These are phyloP conservation scores for Callocephalon fimbriatum DNA, from an alignment of 2,113 vertebrate genomes.

Conservation along the genomic window DNA sequence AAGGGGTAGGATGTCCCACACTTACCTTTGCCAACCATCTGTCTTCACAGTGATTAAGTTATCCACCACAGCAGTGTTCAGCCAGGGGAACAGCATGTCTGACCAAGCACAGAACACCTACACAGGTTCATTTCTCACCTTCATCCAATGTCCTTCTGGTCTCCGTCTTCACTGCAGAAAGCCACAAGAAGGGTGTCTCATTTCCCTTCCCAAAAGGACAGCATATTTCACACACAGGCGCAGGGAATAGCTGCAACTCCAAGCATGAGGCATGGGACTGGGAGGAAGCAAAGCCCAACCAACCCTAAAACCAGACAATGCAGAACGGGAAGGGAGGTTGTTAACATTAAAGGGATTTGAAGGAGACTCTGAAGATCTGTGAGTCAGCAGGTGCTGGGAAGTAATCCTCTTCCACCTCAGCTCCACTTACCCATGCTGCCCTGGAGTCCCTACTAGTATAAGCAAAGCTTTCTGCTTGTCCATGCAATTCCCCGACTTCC, in stretches of 20 bases:
- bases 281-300: not conserved
- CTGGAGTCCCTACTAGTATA: rapidly evolving
- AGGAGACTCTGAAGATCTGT: not conserved
- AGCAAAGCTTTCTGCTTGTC: not conserved
- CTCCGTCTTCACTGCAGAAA: not conserved
- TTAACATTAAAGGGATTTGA: not conserved
- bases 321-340: not conserved
- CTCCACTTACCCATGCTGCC: not conserved
- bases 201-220: not conserved
- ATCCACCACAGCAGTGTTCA: not conserved
- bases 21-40: not conserved
- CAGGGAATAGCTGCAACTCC: not conserved
- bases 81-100: not conserved
- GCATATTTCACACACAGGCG: not conserved
- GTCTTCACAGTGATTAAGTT: rapidly evolving
- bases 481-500: not conserved
- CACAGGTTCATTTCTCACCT: not conserved
- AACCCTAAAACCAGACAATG: not conserved
- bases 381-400: not conserved
- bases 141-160: not conserved
- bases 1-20: not conserved
- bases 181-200: not conserved
- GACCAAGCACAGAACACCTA: not conserved
- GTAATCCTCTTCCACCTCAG: not conserved
- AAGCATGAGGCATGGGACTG: rapidly evolving